A percentile compares a stretch with the other conserved stretches of the same genome.
Evolutionary conservation across 2,888 invertebrate genomes (phyloP).

Genomic region (Perdita meconis): DNA sequence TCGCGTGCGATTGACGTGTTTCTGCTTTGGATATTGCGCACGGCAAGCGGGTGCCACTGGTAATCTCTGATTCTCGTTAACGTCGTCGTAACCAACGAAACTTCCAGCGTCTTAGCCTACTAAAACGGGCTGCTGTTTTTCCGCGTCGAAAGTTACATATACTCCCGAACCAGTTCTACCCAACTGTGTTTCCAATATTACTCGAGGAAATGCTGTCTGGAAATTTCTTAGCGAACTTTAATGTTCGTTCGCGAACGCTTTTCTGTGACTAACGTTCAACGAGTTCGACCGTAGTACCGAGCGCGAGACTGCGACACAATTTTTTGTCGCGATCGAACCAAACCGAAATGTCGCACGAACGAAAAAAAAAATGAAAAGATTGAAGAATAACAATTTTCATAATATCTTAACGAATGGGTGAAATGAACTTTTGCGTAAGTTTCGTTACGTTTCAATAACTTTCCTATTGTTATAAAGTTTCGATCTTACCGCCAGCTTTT

Average conservation of each 20-base stretch:
- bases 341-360: neutral
- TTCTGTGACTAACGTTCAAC: conserved; percentile 21
- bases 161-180: conserved; percentile 31
- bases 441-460: neutral
- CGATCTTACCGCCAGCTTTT: neutral
- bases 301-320: conserved; percentile 9
- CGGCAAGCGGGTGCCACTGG: conserved; percentile 37
- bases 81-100: conserved; percentile 56
- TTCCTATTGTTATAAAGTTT: neutral
- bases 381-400: too few species aligned
- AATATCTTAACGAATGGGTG: too few species aligned
- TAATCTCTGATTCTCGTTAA: conserved; percentile 58
- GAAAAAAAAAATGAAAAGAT: neutral
- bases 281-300: conserved; percentile 2
- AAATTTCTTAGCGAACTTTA: conserved; percentile 33
- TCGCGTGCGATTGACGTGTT: conserved; percentile 11
- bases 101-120: conserved; percentile 44
- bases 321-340: neutral
- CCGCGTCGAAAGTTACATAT: conserved; percentile 31
- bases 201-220: conserved; percentile 6
- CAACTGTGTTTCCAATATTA: conserved; percentile 41
- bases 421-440: neutral
- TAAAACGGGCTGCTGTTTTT: conserved; percentile 34
- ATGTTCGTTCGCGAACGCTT: neutral
- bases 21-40: conserved; percentile 37